Percentiles rank a stretch among this genome's conserved stretches.
These are phyloP conservation scores for Ammodytes dubius DNA, from an alignment of 2,113 vertebrate species.

Conservation along the genomic window DNA sequence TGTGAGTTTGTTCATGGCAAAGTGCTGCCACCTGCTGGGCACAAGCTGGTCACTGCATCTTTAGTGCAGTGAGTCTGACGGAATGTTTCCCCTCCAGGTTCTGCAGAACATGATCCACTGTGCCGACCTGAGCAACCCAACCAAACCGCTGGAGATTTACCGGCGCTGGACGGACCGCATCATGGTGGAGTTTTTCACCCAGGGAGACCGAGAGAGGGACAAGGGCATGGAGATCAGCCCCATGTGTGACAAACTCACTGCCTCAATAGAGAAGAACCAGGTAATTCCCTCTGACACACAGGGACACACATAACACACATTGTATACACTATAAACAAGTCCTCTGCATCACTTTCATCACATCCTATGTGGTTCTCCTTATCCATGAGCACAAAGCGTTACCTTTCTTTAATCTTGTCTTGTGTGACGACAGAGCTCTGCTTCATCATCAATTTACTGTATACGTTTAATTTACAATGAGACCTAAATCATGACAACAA, in stretches of 20 bases:
- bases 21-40: conserved; percentile 49
- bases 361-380: no score
- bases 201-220: conserved; percentile 91
- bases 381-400: no score
- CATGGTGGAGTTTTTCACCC: conserved; percentile 92
- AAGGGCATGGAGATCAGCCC: conserved; percentile 95
- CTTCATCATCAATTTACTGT: no score
- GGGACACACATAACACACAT: background rate
- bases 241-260: conserved; percentile 95
- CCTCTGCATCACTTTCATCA: no score
- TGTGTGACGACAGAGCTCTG: no score
- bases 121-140: conserved; percentile 94
- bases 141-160: conserved; percentile 93
- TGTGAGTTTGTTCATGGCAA: background rate
- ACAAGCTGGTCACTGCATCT: background rate
- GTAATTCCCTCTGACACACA: conserved; percentile 67
- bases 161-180: conserved; percentile 92
- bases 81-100: conserved; percentile 79
- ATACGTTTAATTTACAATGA: no score
- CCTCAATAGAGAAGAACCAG: conserved; percentile 94
- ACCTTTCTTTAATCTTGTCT: no score
- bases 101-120: conserved; percentile 96
- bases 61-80: background rate
- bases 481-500: no score
- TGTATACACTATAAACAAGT: no score